Evolutionary conservation across 2,797 vertebrate genomes (phyloP), one percentile per base, ranked within the genome.

Genomic region (Leptatherina wallacei): DNA sequence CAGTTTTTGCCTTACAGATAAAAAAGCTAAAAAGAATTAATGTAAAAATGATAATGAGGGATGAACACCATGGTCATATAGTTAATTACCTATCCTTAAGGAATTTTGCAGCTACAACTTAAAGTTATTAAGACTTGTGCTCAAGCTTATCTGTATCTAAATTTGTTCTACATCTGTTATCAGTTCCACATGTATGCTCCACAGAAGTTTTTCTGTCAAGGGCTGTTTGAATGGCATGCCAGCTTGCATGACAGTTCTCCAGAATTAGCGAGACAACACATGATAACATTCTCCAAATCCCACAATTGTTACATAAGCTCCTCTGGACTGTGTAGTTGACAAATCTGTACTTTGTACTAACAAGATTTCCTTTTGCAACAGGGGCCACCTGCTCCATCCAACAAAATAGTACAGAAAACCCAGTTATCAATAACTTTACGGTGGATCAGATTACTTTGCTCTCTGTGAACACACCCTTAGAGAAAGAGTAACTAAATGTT

Each of bases 151-250:
- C 14, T 54, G 0, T 57, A 9, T 66, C 13, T 58, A 9, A 66
- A n/a, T 61, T 22, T 58, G 72, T 66, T 61, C 18, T 0, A 68
- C 6, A 58, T 75, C 65, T 73, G 32, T 84, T 57, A 60, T 60
- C 56, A 74, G 65, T 42, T 66, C 40, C 27, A 56, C 47, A 82
- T 85, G 71, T 82, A 54, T 80, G 51, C 69, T 52, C 47, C 29
- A 29, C 40, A 29, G 24, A n/a, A 54, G 69, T 83, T 81, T 78
- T 77, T 84, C 62, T 78, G n/a, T 77, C 36, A 10, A 18, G 9
- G 42, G 16, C 22, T 65, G 78, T 85, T 66, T 63, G n/a, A 73
- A 49, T 49, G 9, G 33, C 55, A 78, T 72, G 55, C 54, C 22
- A 52, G 8, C 24, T 27, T 11, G 54, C 75, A 33, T 44, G 69